Conservation (phyloP, 2,888 invertebrate genomes). For the Xestobium rufovillosum region DNA sequence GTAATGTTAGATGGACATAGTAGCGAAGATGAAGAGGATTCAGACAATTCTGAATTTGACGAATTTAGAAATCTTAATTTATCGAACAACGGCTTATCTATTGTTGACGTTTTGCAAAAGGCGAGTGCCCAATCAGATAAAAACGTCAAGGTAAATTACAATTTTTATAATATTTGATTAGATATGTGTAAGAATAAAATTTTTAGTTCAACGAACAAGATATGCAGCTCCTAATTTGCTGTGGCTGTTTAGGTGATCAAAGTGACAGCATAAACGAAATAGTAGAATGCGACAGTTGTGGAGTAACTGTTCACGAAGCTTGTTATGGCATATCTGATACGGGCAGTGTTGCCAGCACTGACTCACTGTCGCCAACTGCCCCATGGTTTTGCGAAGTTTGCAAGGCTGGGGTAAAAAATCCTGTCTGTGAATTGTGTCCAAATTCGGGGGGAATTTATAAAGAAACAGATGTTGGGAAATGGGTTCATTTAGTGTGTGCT, state of each 20-base stretch:
- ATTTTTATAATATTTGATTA: background rate
- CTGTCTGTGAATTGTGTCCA: constrained; percentile 93
- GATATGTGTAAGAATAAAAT: background rate
- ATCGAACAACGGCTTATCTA: constrained; percentile 37
- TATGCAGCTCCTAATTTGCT: constrained; percentile 75
- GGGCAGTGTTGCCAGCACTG: constrained; percentile 84
- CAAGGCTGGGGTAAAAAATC: constrained; percentile 79
- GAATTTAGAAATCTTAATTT: constrained; percentile 29
- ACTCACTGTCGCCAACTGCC: constrained; percentile 91
- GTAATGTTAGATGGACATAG: constrained; percentile 29
- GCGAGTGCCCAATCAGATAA: constrained; percentile 43
- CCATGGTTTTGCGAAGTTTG: constrained; percentile 99
- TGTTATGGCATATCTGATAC: constrained; percentile 94
- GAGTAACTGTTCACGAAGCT: constrained; percentile 93
- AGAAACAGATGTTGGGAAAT: constrained; percentile 94
- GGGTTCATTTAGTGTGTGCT: constrained; percentile 97
- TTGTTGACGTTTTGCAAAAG: constrained; percentile 48
- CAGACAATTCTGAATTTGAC: constrained; percentile 35
- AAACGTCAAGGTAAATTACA: constrained; percentile 31
- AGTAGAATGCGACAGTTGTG: constrained; percentile 95
- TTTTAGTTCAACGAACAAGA: constrained; percentile 27
- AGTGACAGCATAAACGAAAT: constrained; percentile 94
- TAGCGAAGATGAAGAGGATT: constrained; percentile 40
- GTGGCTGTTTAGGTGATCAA: constrained; percentile 86
- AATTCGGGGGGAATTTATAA: constrained; percentile 88